These are phyloP conservation scores for Mus spicilegus DNA, from an alignment of 2,113 vertebrate genomes.

Conservation along the genomic window DNA sequence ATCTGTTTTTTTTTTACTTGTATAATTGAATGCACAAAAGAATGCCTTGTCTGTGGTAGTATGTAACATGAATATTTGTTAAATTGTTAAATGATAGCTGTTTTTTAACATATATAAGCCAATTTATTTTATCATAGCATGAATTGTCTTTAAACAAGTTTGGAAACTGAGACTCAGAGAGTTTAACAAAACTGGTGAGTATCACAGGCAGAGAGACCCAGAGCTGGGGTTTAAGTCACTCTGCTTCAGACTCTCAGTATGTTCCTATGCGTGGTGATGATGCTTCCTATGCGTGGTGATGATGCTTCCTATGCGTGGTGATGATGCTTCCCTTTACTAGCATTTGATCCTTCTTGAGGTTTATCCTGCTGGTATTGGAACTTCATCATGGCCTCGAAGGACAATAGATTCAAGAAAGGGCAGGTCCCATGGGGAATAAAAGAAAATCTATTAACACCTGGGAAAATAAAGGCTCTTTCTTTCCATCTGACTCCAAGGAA, in stretches of 20 bases:
- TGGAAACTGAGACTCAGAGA: not conserved
- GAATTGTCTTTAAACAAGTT: not conserved
- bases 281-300: not conserved
- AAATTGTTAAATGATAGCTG: not conserved
- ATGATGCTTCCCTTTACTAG: not conserved
- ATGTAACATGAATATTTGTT: not conserved
- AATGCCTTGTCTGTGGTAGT: not conserved
- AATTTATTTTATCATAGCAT: not conserved
- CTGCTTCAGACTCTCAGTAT: not conserved
- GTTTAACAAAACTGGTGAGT: not conserved
- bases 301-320: not conserved
- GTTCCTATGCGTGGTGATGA: not conserved
- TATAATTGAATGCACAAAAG: not conserved
- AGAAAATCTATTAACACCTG: not conserved
- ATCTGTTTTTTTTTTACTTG: not conserved
- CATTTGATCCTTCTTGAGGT: constrained; percentile 16
- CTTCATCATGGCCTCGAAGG: not conserved
- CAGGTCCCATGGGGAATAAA: not conserved
- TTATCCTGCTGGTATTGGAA: not conserved
- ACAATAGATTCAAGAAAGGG: not conserved
- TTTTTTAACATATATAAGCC: not conserved
- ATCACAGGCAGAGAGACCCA: not conserved
- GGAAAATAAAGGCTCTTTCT: constrained; percentile 34
- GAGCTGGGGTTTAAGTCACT: not conserved
- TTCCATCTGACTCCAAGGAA: not conserved